Evolutionary conservation across 2,797 vertebrate species (phyloP).

Genomic region (Delichon dasypus): DNA sequence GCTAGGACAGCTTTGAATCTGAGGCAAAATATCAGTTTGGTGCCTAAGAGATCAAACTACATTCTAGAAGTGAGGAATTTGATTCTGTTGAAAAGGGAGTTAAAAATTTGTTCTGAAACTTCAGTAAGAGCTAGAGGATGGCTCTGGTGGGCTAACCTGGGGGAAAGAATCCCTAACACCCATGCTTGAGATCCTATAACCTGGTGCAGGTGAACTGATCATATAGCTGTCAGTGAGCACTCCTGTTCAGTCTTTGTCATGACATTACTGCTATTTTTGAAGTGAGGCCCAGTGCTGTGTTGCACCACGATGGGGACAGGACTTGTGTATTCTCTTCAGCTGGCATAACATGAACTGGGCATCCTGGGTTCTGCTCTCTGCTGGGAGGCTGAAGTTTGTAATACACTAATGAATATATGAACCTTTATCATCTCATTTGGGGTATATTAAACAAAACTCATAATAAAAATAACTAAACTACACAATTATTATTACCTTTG

Average conservation of each 20-base stretch:
- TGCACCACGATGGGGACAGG: fast-evolving
- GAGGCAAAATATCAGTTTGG: fast-evolving
- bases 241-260: neutral
- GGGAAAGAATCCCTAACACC: neutral
- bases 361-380: neutral
- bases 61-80: neutral
- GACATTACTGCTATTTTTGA: neutral
- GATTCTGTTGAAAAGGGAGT: neutral
- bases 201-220: neutral
- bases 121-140: neutral
- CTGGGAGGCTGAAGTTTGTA: neutral
- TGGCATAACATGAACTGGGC: fast-evolving
- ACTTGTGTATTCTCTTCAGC: neutral
- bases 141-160: neutral
- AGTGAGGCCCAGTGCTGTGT: neutral
- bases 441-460: neutral
- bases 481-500: neutral
- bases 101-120: neutral
- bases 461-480: neutral
- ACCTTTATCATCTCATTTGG: neutral
- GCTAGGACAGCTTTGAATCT: neutral
- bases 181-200: fast-evolving
- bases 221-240: neutral
- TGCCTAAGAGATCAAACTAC: neutral
- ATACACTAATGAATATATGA: neutral